Evolutionary conservation across 2,888 invertebrate genomes (phyloP).

Genomic region (Rhagophthalmus giganteus): DNA sequence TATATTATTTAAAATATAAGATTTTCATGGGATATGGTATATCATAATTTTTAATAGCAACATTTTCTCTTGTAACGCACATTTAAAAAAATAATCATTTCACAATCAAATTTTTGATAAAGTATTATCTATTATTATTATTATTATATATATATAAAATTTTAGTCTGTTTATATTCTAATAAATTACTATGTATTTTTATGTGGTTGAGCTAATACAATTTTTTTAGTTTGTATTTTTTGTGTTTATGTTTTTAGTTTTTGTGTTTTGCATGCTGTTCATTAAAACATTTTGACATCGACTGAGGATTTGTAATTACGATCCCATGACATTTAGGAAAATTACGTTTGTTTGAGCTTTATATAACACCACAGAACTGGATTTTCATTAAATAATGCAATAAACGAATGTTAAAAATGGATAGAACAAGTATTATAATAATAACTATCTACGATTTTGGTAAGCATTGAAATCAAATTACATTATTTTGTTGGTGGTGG

Average conservation of each 20-base stretch:
- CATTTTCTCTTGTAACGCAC: slow-evolving; percentile 21
- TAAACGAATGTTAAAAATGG: too few species aligned
- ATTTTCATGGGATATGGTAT: slow-evolving; percentile 15
- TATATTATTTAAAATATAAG: slow-evolving; percentile 16
- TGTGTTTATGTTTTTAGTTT: slow-evolving; percentile 19
- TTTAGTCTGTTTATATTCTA: slow-evolving; percentile 54
- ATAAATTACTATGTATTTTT: slow-evolving; percentile 50
- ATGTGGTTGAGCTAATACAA: slow-evolving; percentile 52
- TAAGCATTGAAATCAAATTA: too few species aligned
- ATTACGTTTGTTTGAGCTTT: too few species aligned
- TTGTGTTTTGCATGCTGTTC: slow-evolving; percentile 2
- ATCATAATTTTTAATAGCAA: slow-evolving; percentile 7
- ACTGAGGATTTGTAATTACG: too few species aligned
- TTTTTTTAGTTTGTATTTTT: slow-evolving; percentile 40
- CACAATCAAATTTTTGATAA: slow-evolving; percentile 15
- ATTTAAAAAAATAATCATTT: slow-evolving; percentile 21
- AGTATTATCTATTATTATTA: slow-evolving; percentile 26
- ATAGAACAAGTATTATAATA: too few species aligned
- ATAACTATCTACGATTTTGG: too few species aligned
- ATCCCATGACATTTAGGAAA: too few species aligned
- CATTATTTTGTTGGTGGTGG: too few species aligned
- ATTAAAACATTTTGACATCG: background rate
- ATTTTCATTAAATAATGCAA: background rate
- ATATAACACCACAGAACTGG: too few species aligned
- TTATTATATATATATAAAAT: slow-evolving; percentile 24